Base-by-base conservation (phyloP, 2,113 vertebrate genomes). In the Axis porcinus region DNA sequence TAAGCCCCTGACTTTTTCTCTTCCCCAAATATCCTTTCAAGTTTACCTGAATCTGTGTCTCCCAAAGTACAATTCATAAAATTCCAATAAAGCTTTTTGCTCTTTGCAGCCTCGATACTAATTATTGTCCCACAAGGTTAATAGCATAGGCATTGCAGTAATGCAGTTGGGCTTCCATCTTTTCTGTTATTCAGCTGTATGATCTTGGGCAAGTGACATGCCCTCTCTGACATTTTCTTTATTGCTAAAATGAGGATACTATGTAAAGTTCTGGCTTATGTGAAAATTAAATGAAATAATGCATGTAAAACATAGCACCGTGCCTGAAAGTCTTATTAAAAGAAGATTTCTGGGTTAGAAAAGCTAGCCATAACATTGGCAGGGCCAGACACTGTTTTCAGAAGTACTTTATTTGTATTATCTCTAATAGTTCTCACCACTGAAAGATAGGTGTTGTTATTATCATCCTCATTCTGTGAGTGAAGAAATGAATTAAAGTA, bases 191-290 rank as follows among this genome's bases (percentile, higher is more conserved):
- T 93, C 83, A 91, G 47, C 74, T 95, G 14, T 86, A 36, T 95
- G 86, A 47, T 70, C 58, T 28, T 78, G 23, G 83, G 36, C 23
- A 85, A 93, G 45, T 28, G 40, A 57, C 14, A 5, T 4, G 16
- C 27, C 28, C 12, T 78, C 30, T 82, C 94, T 96, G 82, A 94
- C 62, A 74, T 23, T 84, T 62, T 82, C 30, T 89, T 54, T 86
- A 57, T 83, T 52, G 94, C 91, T 92, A 57, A 96, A 94, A 94
- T 54, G 25, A 96, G 43, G 27, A 52, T 45, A 88, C n/a, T 57
- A 58, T 4, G 14, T 33, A 91, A 64, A 84, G 60, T 30, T 93
- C 58, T 88, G 36, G 45, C 78, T 90, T 91, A n/a, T 45, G 7
- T 82, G 60, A 86, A 85, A 93, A 70, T 78, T 92, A 70, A 91